Evolutionary conservation across 2,113 vertebrate species (phyloP).

Genomic region (Brevimyrus niger): DNA sequence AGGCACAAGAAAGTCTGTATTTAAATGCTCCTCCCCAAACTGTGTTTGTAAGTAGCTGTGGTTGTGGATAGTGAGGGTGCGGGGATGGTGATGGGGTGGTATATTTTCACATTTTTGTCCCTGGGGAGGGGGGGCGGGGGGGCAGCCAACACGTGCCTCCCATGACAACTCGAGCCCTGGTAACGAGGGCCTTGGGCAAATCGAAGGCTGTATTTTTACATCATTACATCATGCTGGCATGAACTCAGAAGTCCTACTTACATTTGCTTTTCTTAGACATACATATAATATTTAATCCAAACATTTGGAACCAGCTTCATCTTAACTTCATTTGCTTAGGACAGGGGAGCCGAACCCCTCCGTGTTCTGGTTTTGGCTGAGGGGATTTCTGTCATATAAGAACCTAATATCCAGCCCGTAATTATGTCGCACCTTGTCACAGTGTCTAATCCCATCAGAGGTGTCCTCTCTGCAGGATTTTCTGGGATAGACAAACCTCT

Average conservation of each 20-base stretch:
- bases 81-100: neutral
- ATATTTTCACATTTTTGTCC: neutral
- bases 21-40: neutral
- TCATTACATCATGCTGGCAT: neutral
- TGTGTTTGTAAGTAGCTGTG: neutral
- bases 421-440: slow-evolving; percentile 53
- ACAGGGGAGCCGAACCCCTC: neutral
- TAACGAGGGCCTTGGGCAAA: neutral
- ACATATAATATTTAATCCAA: slow-evolving; percentile 1
- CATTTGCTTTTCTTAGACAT: neutral
- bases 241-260: neutral
- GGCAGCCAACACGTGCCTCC: neutral
- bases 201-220: neutral
- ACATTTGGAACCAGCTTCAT: neutral
- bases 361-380: slow-evolving; percentile 46
- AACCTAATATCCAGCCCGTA: slow-evolving; percentile 55
- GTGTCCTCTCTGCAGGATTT: slow-evolving; percentile 49
- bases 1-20: neutral
- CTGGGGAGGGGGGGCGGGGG: neutral
- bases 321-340: neutral
- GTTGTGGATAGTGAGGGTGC: neutral
- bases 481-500: slow-evolving; percentile 39
- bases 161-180: neutral
- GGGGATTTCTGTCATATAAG: slow-evolving; percentile 36
- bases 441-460: slow-evolving; percentile 45